Conservation (phyloP, 2,113 vertebrate species). For the Chaenogobius annularis region DNA sequence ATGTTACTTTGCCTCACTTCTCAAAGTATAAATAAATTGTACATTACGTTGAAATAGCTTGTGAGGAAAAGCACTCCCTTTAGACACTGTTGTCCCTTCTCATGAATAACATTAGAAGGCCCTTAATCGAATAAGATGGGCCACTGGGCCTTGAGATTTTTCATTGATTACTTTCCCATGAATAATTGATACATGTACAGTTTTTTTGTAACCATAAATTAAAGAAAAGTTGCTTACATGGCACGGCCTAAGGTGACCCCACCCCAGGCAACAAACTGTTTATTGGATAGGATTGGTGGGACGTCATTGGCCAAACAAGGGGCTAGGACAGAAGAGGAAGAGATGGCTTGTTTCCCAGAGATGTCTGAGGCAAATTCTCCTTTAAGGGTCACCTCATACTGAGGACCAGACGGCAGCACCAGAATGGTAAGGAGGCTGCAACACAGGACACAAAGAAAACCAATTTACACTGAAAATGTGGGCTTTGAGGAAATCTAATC, state of each 20-base stretch:
- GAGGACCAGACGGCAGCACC: slow-evolving; percentile 90
- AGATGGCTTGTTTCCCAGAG: slow-evolving; percentile 33
- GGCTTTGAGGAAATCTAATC: neutral
- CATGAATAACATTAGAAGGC: slow-evolving; percentile 66
- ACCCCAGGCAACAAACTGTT: slow-evolving; percentile 92
- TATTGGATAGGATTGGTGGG: slow-evolving; percentile 92
- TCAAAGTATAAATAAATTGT: slow-evolving; percentile 44
- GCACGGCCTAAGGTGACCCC: slow-evolving; percentile 87
- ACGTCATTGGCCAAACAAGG: slow-evolving; percentile 62
- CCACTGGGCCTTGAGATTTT: slow-evolving; percentile 25
- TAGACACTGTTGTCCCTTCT: slow-evolving; percentile 46
- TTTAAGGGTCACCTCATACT: slow-evolving; percentile 90
- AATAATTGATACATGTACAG: slow-evolving; percentile 47
- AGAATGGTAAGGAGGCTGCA: slow-evolving; percentile 87
- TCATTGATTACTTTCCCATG: slow-evolving; percentile 52
- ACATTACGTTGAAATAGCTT: slow-evolving; percentile 59
- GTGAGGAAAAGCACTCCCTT: slow-evolving; percentile 45
- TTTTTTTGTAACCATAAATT: slow-evolving; percentile 27
- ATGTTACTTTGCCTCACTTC: slow-evolving; percentile 17
- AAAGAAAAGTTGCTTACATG: slow-evolving; percentile 81
- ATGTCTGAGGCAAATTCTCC: slow-evolving; percentile 72
- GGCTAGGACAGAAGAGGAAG: slow-evolving; percentile 35
- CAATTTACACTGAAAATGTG: neutral
- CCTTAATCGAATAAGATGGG: slow-evolving; percentile 46
- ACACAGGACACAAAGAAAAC: slow-evolving; percentile 27